Evolutionary conservation across 2,797 vertebrate genomes (phyloP), one percentile per base, ranked within the genome.

Genomic region (Pampus argenteus): DNA sequence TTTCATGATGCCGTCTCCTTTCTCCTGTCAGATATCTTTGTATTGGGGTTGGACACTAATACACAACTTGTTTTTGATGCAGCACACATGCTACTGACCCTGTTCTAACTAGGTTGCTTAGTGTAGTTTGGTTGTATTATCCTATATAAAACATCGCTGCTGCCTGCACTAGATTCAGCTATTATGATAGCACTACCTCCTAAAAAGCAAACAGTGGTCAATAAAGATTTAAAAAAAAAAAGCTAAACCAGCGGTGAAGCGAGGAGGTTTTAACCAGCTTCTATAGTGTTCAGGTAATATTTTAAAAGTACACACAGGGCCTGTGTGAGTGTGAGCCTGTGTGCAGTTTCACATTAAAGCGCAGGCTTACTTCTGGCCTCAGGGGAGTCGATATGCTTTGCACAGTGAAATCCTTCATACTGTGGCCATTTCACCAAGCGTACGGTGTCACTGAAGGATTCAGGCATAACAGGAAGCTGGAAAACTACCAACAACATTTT

Each of bases 371-470:
- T 85, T 74, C 60, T 66, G 80, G 47, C 83, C 72, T 71, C 78
- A 17, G 47, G 74, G 77, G 76, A 72, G 74, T 61, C 0, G 7
- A 84, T 77, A 66, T 79, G 82, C 74, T 81, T 76, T 40, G 71
- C 70, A 69, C 85, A 58, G 67, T 88, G 75, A 86, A 89, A 81
- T 83, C 74, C 78, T 87, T 73, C 77, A 82, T 76, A 65, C 51
- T 59, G 59, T 78, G 76, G 73, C 66, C 63, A 56, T 79, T 81
- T 88, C 76, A 79, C 45, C 13, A 60, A 74, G 69, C 72, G 66
- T 66, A 47, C 75, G 23, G 72, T 29, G 61, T 71, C 60, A 68
- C 22, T 62, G 61, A 74, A 36, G 57, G 36, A 59, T 29, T 49
- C 44, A 15, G 40, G 40, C 48, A 26, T 36, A 25, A 10, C 50